These are phyloP conservation scores for Grantiella picta DNA, from an alignment of 2,113 vertebrate species.

Conservation along the genomic window DNA sequence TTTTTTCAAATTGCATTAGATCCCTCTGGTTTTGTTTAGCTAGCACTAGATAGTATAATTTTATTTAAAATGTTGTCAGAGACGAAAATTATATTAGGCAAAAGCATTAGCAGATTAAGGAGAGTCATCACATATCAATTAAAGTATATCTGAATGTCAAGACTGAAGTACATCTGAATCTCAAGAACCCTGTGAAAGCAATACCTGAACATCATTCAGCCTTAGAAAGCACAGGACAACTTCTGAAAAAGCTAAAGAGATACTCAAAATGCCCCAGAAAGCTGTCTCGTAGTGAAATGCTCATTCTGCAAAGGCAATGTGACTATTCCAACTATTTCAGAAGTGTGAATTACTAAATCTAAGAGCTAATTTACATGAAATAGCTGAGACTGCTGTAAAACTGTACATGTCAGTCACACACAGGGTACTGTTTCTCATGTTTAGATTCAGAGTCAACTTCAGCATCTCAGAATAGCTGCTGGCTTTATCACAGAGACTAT, in stretches of 20 bases:
- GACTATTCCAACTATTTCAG: neutral
- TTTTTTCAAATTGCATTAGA: neutral
- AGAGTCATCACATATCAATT: neutral
- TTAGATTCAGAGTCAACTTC: neutral
- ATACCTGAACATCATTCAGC: neutral
- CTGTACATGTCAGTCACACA: neutral
- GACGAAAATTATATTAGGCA: neutral
- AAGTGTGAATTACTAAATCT: neutral
- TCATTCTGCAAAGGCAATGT: neutral
- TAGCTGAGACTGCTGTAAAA: neutral
- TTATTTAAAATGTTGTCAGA: neutral
- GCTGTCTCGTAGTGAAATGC: neutral
- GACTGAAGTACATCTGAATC: too few relatives aligned
- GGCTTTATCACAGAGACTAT: neutral
- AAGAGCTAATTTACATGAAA: neutral
- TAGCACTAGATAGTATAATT: neutral
- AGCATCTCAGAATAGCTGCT: neutral
- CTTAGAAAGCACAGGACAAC: neutral
- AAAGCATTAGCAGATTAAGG: neutral
- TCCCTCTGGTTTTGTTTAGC: neutral
- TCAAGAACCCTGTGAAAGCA: neutral
- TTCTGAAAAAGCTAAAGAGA: neutral
- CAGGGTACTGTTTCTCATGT: neutral
- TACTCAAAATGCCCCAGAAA: neutral
- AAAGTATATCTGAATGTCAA: neutral